These are phyloP conservation scores for Tychaedon coryphoeus DNA, from an alignment of 2,113 vertebrate genomes.

Conservation along the genomic window DNA sequence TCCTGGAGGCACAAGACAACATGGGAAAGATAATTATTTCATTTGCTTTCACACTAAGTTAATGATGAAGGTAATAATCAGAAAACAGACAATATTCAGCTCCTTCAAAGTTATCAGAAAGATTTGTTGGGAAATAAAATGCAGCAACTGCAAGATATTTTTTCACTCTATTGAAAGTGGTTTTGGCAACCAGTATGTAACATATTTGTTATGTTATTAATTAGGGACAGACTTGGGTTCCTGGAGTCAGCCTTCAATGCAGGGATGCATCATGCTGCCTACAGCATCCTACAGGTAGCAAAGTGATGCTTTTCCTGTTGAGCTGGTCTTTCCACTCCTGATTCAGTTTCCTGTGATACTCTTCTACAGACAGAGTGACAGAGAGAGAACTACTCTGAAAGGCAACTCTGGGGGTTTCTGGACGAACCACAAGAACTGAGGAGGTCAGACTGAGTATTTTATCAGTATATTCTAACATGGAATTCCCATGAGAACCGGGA, in stretches of 20 bases:
- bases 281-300: neutral
- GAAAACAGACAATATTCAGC: neutral
- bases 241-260: neutral
- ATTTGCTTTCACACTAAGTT: neutral
- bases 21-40: neutral
- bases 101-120: neutral
- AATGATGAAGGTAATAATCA: neutral
- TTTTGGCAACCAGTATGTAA: neutral
- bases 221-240: neutral
- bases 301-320: neutral
- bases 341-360: neutral
- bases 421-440: neutral
- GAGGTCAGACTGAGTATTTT: neutral
- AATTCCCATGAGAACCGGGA: neutral
- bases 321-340: neutral
- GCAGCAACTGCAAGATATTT: accelerated
- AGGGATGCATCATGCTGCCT: neutral
- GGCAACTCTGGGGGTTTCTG: accelerated
- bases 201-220: neutral
- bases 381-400: neutral
- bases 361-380: neutral
- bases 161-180: neutral
- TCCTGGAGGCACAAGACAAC: neutral
- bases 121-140: neutral
- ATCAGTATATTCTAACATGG: neutral